Conservation (phyloP, 2,888 invertebrate genomes). For the Oligia strigilis region DNA sequence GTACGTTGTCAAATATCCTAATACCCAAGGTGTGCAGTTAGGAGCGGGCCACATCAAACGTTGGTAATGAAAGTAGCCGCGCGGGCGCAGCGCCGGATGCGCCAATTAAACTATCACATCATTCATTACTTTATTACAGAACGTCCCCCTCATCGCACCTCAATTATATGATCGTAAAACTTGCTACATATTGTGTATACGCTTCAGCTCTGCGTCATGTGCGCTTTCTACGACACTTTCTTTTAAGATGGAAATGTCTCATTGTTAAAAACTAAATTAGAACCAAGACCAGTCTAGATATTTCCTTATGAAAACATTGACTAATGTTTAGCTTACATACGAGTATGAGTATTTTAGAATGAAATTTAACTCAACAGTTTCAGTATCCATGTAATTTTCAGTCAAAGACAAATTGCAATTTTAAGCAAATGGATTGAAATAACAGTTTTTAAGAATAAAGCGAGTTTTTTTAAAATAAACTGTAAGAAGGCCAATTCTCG, state of each 20-base stretch:
- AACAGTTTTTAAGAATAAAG: not conserved
- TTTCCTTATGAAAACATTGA: not conserved
- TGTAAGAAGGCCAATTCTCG: too few relatives aligned
- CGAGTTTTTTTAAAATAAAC: not conserved
- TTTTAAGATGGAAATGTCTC: not conserved
- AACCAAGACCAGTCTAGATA: not conserved
- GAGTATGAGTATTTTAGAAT: not conserved
- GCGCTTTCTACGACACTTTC: slow-evolving; percentile 26
- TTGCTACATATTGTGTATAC: slow-evolving; percentile 60
- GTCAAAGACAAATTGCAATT: not conserved
- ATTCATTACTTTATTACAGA: slow-evolving; percentile 84
- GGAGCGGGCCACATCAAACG: slow-evolving; percentile 79
- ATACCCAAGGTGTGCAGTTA: slow-evolving; percentile 78
- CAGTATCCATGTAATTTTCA: not conserved
- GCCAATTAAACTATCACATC: slow-evolving; percentile 85
- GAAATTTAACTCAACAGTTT: not conserved
- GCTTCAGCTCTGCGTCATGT: slow-evolving; percentile 5
- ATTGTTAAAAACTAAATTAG: not conserved
- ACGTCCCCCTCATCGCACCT: slow-evolving; percentile 72
- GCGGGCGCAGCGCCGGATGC: slow-evolving; percentile 79
- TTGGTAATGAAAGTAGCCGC: slow-evolving; percentile 73
- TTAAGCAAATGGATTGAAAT: not conserved
- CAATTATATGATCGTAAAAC: slow-evolving; percentile 68
- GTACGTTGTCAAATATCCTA: slow-evolving; percentile 70
- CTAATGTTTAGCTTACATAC: not conserved